A percentile compares a stretch with the other conserved stretches of the same genome.
These are phyloP conservation scores for Sylvietta virens DNA, from an alignment of 2,113 vertebrate genomes.

Conservation along the genomic window DNA sequence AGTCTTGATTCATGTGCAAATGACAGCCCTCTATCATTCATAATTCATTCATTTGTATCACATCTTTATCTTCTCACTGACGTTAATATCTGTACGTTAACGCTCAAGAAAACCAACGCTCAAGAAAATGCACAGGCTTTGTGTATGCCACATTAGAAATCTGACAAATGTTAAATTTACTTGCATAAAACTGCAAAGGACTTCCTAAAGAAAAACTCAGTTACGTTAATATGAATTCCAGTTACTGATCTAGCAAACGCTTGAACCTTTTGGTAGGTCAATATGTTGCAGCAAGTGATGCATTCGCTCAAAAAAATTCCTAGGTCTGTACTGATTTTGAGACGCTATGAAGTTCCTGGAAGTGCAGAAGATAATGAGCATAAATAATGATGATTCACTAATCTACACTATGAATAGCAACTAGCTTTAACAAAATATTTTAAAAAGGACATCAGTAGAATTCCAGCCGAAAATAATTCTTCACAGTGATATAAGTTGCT, in stretches of 20 bases:
- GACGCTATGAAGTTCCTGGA: not conserved
- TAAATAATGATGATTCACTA: not conserved
- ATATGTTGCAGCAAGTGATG: not conserved
- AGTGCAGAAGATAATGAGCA: not conserved
- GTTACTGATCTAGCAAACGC: not conserved
- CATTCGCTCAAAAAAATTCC: not conserved
- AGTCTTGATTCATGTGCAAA: not conserved
- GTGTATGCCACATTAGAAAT: not conserved
- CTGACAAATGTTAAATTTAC: not conserved
- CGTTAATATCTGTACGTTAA: not conserved
- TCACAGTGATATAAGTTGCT: not conserved
- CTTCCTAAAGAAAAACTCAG: not conserved
- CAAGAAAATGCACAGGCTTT: not conserved
- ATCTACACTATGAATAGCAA: not conserved
- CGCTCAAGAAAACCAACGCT: not conserved
- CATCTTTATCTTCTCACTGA: not conserved
- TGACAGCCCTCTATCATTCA: not conserved
- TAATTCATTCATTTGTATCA: not conserved
- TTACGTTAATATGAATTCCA: not conserved
- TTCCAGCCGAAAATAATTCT: not conserved
- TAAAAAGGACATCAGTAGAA: not conserved
- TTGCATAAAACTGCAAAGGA: not conserved
- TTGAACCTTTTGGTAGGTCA: not conserved
- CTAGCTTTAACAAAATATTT: not conserved
- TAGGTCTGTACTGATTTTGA: not conserved